phyloP scores from a whole-genome alignment of 35 echinoderm and acorn worm species.

The Apostichopus californicus region DNA sequence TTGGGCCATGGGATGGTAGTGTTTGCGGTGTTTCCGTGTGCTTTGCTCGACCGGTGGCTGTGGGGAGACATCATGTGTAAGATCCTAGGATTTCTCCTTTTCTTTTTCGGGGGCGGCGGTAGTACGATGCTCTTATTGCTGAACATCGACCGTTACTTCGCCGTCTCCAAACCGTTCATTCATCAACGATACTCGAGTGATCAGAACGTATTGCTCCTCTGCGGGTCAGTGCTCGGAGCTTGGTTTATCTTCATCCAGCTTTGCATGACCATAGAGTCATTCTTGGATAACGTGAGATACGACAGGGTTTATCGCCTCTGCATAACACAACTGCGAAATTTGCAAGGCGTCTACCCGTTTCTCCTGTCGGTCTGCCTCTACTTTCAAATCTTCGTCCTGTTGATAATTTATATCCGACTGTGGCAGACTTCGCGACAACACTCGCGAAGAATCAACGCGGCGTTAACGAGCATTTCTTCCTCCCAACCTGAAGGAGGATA shows the following conservation, averaged over 20 bases:
- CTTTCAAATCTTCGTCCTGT: constrained; percentile 20
- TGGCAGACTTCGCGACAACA: constrained; percentile 34
- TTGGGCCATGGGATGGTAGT: neutral
- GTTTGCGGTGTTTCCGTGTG: neutral
- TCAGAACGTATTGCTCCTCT: neutral
- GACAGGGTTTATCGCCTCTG: constrained; percentile 16
- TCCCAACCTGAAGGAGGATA: neutral
- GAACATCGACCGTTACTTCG: constrained; percentile 43
- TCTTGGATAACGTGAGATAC: constrained; percentile 21
- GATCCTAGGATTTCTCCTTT: constrained; percentile 39
- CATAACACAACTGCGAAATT: constrained; percentile 42
- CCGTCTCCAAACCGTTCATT: constrained; percentile 39
- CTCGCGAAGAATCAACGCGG: constrained; percentile 15
- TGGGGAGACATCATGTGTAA: constrained; percentile 30
- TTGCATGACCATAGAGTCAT: constrained; percentile 32
- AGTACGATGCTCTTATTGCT: constrained; percentile 18
- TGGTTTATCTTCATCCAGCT: constrained; percentile 55
- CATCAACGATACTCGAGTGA: constrained; percentile 36
- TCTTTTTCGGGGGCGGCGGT: constrained; percentile 32
- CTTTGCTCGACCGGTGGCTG: constrained; percentile 26
- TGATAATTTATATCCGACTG: constrained; percentile 17
- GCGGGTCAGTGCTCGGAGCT: neutral
- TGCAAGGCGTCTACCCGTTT: constrained; percentile 13
- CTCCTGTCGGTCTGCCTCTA: constrained; percentile 39
- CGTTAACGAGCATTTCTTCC: neutral